Conservation (phyloP, 2,888 invertebrate species). For the Orchesellides sinensis region DNA sequence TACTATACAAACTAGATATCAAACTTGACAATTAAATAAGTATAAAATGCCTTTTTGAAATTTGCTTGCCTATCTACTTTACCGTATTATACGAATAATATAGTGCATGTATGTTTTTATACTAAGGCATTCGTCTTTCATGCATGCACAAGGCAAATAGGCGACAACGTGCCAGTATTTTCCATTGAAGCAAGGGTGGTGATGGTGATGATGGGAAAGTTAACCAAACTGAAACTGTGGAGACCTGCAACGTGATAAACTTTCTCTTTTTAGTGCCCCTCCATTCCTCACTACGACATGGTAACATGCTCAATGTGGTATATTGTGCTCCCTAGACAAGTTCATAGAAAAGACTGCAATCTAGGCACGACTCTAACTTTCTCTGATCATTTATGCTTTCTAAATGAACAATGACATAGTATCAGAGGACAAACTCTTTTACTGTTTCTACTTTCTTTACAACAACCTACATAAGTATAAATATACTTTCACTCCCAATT, state of each 20-base stretch:
- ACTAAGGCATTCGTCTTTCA: neutral
- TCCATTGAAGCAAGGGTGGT: slow-evolving; percentile 13
- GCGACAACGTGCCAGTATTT: slow-evolving; percentile 34
- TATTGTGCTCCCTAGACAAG: neutral
- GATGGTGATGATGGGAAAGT: slow-evolving; percentile 36
- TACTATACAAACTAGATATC: slow-evolving; percentile 13
- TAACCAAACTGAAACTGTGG: slow-evolving; percentile 36
- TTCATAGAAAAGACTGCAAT: slow-evolving; percentile 28
- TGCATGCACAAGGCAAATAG: neutral
- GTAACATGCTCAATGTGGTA: slow-evolving; percentile 1
- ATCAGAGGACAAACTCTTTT: slow-evolving; percentile 23
- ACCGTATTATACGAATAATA: neutral
- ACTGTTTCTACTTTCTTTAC: slow-evolving; percentile 16
- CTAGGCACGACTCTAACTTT: slow-evolving; percentile 43
- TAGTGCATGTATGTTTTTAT: neutral
- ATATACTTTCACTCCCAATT: neutral
- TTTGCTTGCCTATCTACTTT: neutral
- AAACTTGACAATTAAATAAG: slow-evolving; percentile 47
- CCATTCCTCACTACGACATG: slow-evolving; percentile 40
- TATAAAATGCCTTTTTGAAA: slow-evolving; percentile 34
- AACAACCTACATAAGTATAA: too few species aligned
- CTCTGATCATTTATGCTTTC: slow-evolving; percentile 37
- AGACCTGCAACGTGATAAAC: slow-evolving; percentile 50
- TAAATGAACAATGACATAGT: slow-evolving; percentile 45
- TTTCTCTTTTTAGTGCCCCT: slow-evolving; percentile 28